Conservation (phyloP, 1,140 invertebrate genomes). For the Anagrus nilaparvatae region DNA sequence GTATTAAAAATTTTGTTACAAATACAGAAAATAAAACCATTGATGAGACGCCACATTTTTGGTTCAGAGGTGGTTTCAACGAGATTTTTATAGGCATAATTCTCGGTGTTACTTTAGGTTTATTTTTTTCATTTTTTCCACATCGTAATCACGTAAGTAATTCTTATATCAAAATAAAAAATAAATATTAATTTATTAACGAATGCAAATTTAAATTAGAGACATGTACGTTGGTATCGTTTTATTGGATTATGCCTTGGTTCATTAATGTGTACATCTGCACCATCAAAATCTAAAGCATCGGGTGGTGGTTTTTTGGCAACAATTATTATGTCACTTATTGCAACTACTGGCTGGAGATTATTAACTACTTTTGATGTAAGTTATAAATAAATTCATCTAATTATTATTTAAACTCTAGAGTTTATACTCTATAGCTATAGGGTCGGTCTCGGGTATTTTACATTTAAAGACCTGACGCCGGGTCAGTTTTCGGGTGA, state of each 20-base stretch:
- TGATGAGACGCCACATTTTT: constrained; percentile 33
- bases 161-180: neutral
- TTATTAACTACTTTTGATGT: constrained; percentile 27
- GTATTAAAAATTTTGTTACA: too few relatives aligned
- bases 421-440: too few relatives aligned
- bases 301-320: constrained; percentile 34
- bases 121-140: constrained; percentile 33
- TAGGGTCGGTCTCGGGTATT: too few relatives aligned
- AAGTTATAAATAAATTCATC: constrained; percentile 10
- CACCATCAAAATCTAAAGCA: constrained; percentile 21
- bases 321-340: constrained; percentile 27
- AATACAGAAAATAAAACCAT: constrained; percentile 1
- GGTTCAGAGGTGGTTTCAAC: constrained; percentile 25
- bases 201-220: constrained; percentile 24
- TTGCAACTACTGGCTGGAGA: constrained; percentile 31
- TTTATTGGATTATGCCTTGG: constrained; percentile 22
- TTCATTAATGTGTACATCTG: constrained; percentile 28
- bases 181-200: neutral
- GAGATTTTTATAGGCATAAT: constrained; percentile 29
- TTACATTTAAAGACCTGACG: too few relatives aligned
- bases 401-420: constrained; percentile 1
- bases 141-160: constrained; percentile 34
- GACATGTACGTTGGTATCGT: constrained; percentile 27
- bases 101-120: constrained; percentile 24
- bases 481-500: too few relatives aligned